These are phyloP conservation scores for Campylorhamphus procurvoides DNA, from an alignment of 2,113 vertebrate species.

Conservation along the genomic window DNA sequence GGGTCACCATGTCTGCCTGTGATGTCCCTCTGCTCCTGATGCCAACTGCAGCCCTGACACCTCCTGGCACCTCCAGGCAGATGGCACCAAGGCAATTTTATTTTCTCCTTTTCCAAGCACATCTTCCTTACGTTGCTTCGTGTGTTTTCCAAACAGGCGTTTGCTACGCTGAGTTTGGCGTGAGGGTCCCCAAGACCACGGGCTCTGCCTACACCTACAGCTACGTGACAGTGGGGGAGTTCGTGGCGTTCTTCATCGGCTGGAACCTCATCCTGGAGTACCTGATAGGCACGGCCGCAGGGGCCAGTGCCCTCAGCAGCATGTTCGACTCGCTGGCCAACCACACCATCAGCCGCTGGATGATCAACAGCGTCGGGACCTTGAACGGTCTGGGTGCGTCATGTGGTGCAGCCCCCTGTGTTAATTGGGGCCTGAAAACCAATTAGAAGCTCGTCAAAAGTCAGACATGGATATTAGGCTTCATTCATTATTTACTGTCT, in stretches of 20 bases:
- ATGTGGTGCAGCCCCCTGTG: accelerated
- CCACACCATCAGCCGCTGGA: slow-evolving; percentile 94
- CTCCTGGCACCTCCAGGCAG: not conserved
- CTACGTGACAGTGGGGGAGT: slow-evolving; percentile 96
- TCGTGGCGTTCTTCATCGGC: slow-evolving; percentile 95
- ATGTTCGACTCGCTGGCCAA: slow-evolving; percentile 98
- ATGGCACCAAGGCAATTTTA: not conserved
- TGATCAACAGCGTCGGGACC: slow-evolving; percentile 88
- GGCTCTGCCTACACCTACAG: slow-evolving; percentile 99
- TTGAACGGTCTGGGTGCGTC: slow-evolving; percentile 87
- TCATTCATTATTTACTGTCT: not conserved
- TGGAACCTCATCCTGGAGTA: slow-evolving; percentile 99
- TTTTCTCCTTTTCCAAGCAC: not conserved
- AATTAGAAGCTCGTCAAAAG: not conserved
- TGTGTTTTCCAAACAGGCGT: slow-evolving; percentile 76
- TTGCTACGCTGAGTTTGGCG: slow-evolving; percentile 97
- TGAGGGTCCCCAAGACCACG: slow-evolving; percentile 94
- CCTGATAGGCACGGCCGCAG: slow-evolving; percentile 94
- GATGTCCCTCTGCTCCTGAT: accelerated
- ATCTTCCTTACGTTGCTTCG: accelerated
- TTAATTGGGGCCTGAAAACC: not conserved
- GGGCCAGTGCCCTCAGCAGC: slow-evolving; percentile 94
- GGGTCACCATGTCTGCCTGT: accelerated
- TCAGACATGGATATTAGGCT: not conserved
- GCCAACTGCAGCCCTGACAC: not conserved